Evolutionary conservation across 2,113 vertebrate genomes (phyloP).

Genomic region (Thymallus thymallus): DNA sequence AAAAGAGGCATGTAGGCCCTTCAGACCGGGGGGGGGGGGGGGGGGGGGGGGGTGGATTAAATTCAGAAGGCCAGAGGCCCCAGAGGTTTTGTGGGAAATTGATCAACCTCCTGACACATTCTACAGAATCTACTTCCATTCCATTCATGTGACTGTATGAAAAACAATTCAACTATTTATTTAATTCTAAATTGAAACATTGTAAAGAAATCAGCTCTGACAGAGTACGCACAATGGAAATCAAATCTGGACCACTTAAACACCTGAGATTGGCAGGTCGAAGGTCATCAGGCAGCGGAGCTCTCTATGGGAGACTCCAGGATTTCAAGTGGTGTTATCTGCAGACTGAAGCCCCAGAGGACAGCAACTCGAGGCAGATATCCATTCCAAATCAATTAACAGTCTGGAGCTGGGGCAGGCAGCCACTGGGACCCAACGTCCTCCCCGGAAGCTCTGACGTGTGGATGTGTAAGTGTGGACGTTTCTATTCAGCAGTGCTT

Average conservation of each 20-base stretch:
- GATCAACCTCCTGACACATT: background rate
- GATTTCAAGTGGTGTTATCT: background rate
- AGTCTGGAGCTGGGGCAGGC: slow-evolving; percentile 5
- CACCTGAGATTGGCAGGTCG: slow-evolving; percentile 24
- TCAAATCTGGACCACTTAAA: background rate
- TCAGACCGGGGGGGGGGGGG: background rate
- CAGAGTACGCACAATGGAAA: background rate
- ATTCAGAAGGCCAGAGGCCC: background rate
- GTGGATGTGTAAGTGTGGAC: slow-evolving; percentile 35
- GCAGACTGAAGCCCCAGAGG: background rate
- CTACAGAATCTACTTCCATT: background rate
- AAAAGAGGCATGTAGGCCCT: too few relatives aligned
- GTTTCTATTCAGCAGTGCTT: slow-evolving; percentile 34
- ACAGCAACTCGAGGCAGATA: slow-evolving; percentile 8
- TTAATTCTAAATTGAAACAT: slow-evolving; percentile 3
- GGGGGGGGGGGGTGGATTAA: too few relatives aligned
- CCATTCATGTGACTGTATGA: background rate
- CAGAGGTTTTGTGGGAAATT: background rate
- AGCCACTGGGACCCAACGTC: background rate
- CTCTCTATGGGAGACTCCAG: slow-evolving; percentile 13
- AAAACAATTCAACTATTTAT: background rate
- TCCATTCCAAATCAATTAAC: slow-evolving; percentile 61
- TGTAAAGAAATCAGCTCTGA: slow-evolving; percentile 3
- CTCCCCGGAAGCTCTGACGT: slow-evolving; percentile 29
- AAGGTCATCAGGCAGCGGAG: slow-evolving; percentile 4